Conservation (phyloP, 2,113 vertebrate genomes). For the Anolis carolinensis region DNA sequence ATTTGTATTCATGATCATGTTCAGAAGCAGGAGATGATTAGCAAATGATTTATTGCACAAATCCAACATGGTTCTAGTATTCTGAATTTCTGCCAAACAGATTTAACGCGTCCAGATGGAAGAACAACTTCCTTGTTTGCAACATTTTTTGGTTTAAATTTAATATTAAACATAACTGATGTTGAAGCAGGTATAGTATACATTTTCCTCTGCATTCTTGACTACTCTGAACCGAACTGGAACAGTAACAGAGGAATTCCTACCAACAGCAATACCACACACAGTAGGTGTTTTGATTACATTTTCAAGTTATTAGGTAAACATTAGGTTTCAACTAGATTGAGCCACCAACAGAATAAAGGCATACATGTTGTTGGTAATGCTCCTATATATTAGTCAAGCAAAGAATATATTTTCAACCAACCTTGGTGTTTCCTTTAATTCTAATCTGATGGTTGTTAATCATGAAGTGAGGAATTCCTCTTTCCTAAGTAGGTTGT, state of each 20-base stretch:
- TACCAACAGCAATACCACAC: background rate
- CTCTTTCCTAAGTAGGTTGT: background rate
- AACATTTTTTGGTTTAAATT: background rate
- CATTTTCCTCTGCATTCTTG: background rate
- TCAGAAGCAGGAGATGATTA: background rate
- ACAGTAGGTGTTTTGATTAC: background rate
- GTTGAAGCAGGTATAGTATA: background rate
- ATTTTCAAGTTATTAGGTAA: background rate
- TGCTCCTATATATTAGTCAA: background rate
- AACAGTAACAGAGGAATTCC: background rate
- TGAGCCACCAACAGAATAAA: background rate
- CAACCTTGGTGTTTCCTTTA: background rate
- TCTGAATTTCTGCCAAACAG: background rate
- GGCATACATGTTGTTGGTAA: background rate
- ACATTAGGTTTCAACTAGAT: background rate
- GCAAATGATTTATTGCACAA: background rate
- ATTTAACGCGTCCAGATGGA: background rate
- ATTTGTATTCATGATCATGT: background rate
- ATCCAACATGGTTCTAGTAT: background rate
- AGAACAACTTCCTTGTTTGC: background rate
- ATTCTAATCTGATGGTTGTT: background rate
- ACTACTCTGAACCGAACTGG: background rate
- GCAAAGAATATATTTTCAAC: background rate
- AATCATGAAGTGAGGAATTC: slow-evolving; percentile 1
- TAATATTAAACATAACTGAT: background rate